Conservation (phyloP, 2,113 vertebrate species). For the Rhagologus leucostigma region DNA sequence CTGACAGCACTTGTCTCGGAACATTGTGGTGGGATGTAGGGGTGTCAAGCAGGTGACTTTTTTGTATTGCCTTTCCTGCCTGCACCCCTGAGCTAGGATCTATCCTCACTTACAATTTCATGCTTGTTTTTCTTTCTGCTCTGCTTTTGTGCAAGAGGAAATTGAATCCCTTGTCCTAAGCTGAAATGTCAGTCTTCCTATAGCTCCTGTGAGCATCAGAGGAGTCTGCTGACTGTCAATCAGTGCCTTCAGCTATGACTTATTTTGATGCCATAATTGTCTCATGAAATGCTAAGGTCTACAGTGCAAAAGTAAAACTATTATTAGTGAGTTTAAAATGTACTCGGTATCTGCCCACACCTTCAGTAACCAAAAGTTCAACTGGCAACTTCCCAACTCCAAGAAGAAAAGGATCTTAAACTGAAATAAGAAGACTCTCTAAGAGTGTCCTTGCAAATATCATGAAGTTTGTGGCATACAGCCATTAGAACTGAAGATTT, state of each 20-base stretch:
- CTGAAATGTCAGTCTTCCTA: neutral
- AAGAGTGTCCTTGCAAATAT: neutral
- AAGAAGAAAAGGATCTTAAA: neutral
- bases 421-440: neutral
- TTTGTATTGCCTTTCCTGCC: neutral
- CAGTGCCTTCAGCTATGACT: neutral
- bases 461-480: neutral
- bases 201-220: neutral
- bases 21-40: accelerated
- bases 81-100: neutral
- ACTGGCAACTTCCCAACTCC: neutral
- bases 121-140: neutral
- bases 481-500: neutral
- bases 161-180: neutral
- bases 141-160: neutral
- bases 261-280: neutral
- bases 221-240: neutral
- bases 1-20: neutral
- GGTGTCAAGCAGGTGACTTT: neutral
- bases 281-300: neutral
- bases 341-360: neutral
- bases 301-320: neutral
- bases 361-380: neutral
- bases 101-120: neutral
- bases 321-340: neutral